Conservation (phyloP, 2,888 invertebrate genomes). For the Aphelenchoides bicaudatus region DNA sequence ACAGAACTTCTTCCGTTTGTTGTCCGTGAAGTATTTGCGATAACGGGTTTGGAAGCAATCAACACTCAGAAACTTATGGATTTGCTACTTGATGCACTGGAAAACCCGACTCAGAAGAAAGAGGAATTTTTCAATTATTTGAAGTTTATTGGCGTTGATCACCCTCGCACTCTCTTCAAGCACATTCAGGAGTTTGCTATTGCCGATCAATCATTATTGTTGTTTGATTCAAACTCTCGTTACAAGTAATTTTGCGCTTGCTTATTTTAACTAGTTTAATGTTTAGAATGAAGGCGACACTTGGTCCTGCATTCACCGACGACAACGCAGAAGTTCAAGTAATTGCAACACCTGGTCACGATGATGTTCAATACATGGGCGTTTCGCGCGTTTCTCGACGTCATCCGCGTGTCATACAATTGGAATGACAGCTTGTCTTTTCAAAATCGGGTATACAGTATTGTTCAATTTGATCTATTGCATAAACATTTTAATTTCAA, state of each 20-base stretch:
- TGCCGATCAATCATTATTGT: conserved; percentile 30
- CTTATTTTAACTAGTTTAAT: too few species aligned
- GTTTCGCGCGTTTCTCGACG: conserved; percentile 9
- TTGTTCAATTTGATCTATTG: too few species aligned
- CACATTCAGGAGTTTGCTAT: conserved; percentile 31
- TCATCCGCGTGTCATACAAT: too few species aligned
- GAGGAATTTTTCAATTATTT: background rate
- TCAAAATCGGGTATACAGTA: too few species aligned
- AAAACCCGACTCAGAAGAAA: background rate
- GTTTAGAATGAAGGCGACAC: background rate
- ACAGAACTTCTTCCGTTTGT: conserved; percentile 31
- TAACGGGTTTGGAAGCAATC: conserved; percentile 23
- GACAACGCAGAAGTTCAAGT: conserved; percentile 28
- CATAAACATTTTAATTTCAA: too few species aligned
- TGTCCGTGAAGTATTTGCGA: conserved; percentile 30
- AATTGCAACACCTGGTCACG: conserved; percentile 11
- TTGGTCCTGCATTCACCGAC: background rate
- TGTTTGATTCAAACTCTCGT: conserved; percentile 38
- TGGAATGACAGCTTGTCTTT: too few species aligned
- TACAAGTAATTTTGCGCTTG: too few species aligned
- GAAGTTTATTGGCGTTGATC: background rate
- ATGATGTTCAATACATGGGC: conserved; percentile 30
- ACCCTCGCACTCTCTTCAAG: conserved; percentile 27
- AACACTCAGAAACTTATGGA: conserved; percentile 18
- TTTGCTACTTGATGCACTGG: conserved; percentile 11